These are phyloP conservation scores for Elysia chlorotica DNA, from an alignment of 1,140 invertebrate species.

Conservation along the genomic window DNA sequence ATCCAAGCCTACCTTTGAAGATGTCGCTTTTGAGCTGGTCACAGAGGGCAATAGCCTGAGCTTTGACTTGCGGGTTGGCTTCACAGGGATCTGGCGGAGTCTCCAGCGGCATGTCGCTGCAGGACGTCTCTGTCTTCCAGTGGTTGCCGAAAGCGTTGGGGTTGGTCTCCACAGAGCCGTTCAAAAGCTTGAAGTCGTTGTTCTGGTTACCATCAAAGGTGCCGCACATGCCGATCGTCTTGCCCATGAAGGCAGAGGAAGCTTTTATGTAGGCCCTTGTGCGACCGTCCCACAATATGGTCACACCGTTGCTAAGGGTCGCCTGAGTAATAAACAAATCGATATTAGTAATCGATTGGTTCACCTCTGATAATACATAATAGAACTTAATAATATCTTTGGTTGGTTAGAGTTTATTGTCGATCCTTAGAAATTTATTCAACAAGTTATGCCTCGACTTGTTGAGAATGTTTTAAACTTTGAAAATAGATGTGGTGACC, in stretches of 20 bases:
- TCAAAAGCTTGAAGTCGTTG: conserved; percentile 86
- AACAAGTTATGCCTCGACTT: too few relatives aligned
- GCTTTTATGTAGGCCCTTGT: conserved; percentile 81
- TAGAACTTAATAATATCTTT: too few relatives aligned
- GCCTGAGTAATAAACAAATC: conserved; percentile 65
- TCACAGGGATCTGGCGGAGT: conserved; percentile 39
- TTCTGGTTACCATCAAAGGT: conserved; percentile 85
- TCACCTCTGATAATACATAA: too few relatives aligned
- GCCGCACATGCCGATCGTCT: conserved; percentile 78
- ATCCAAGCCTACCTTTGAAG: conserved; percentile 48
- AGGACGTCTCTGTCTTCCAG: conserved; percentile 81
- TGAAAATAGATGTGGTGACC: too few relatives aligned
- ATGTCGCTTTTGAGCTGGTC: conserved; percentile 39
- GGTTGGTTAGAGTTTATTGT: too few relatives aligned
- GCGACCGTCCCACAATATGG: conserved; percentile 73
- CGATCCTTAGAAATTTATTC: too few relatives aligned
- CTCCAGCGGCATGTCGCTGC: conserved; percentile 66
- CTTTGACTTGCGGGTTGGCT: conserved; percentile 39
- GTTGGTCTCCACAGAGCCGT: conserved; percentile 78
- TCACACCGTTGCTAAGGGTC: conserved; percentile 75
- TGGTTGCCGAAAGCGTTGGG: conserved; percentile 81
- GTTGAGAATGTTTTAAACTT: too few relatives aligned
- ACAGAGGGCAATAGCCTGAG: conserved; percentile 44
- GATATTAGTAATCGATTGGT: too few relatives aligned
- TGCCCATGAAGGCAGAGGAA: conserved; percentile 72